A percentile compares a stretch with the other conserved stretches of the same genome.
Evolutionary conservation across 2,888 invertebrate species (phyloP).

Genomic region (Chymomyza procnemis): DNA sequence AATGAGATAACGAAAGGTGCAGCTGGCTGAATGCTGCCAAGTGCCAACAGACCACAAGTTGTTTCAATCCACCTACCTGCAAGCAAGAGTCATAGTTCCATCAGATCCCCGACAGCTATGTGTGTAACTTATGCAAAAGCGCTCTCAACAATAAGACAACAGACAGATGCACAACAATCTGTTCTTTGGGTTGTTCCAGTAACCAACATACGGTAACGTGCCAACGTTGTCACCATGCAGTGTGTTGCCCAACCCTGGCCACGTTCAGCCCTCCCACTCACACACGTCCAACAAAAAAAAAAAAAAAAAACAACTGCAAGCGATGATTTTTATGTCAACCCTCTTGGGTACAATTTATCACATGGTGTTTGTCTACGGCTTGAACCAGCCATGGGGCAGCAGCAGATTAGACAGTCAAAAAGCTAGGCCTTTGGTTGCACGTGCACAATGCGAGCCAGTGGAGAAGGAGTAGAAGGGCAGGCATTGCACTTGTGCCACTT

Average conservation of each 20-base stretch:
- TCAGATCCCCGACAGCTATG: too few relatives aligned
- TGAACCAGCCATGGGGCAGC: slow-evolving; percentile 39
- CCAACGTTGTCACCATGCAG: neutral
- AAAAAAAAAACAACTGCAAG: slow-evolving; percentile 3
- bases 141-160: slow-evolving; percentile 28
- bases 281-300: too few relatives aligned
- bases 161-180: slow-evolving; percentile 29
- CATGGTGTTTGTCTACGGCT: slow-evolving; percentile 51
- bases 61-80: too few relatives aligned
- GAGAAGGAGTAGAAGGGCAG: neutral
- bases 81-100: too few relatives aligned
- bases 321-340: slow-evolving; percentile 72
- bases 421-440: slow-evolving; percentile 57
- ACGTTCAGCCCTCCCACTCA: too few relatives aligned
- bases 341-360: slow-evolving; percentile 79
- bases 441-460: slow-evolving; percentile 28
- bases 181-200: slow-evolving; percentile 9
- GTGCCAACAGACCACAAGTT: too few relatives aligned
- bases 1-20: too few relatives aligned
- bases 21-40: too few relatives aligned
- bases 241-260: neutral
- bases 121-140: slow-evolving; percentile 27
- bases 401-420: slow-evolving; percentile 76
- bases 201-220: slow-evolving; percentile 5
- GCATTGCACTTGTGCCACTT: slow-evolving; percentile 30